phyloP scores from a whole-genome alignment of 2,113 vertebrate species.

The Sakesphorus luctuosus region DNA sequence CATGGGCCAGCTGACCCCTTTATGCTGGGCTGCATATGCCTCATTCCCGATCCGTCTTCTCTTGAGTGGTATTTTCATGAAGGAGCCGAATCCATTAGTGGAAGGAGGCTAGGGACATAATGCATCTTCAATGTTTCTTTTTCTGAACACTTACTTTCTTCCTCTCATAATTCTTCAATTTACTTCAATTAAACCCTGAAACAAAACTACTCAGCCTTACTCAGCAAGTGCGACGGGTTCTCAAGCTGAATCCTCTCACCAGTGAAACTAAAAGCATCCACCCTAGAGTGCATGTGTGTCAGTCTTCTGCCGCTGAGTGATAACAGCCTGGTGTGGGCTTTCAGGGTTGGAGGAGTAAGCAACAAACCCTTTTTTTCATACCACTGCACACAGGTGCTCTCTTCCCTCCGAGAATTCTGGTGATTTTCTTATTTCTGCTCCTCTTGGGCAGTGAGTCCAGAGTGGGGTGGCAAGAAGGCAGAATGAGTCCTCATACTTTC shows the following conservation, averaged over 20 bases:
- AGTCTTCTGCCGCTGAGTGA: background rate
- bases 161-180: background rate
- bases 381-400: background rate
- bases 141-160: background rate
- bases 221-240: background rate
- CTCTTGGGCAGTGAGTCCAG: background rate
- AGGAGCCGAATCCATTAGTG: background rate
- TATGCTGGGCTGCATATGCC: background rate
- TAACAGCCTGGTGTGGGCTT: background rate
- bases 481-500: background rate
- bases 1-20: background rate
- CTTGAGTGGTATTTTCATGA: background rate
- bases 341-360: background rate
- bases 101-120: background rate
- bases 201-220: background rate
- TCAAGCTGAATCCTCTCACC: background rate
- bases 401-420: background rate
- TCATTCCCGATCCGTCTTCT: background rate
- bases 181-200: conserved; percentile 1
- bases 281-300: no score
- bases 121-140: background rate
- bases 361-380: background rate
- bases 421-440: background rate
- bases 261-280: background rate
- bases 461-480: background rate